Evolutionary conservation across 2,888 invertebrate species (phyloP).

Genomic region (Lithosia quadra): DNA sequence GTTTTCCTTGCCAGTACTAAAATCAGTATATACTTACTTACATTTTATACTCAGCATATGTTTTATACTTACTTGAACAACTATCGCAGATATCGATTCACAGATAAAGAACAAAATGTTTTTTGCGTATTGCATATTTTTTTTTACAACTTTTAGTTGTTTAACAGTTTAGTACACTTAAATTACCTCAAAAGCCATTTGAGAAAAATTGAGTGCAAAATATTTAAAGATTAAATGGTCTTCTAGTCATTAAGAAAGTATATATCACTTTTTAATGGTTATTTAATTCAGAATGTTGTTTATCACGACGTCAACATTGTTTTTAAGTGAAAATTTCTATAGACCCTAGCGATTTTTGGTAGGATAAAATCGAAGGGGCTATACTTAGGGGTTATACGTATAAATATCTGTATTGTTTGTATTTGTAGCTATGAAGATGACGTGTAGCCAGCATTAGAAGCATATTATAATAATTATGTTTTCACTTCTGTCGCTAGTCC

Average conservation of each 20-base stretch:
- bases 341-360: neutral
- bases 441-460: no score
- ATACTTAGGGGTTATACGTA: no score
- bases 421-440: no score
- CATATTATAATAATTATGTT: no score
- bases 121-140: neutral
- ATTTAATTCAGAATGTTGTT: neutral
- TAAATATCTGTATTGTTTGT: no score
- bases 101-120: neutral
- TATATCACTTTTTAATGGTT: neutral
- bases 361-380: neutral
- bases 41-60: neutral
- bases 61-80: neutral
- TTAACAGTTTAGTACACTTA: neutral
- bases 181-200: conserved; percentile 22
- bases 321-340: neutral
- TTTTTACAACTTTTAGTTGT: no score
- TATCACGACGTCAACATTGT: neutral
- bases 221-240: conserved; percentile 15
- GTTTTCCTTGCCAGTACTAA: conserved; percentile 1
- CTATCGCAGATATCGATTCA: neutral
- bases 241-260: conserved; percentile 21
- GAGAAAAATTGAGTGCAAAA: conserved; percentile 19
- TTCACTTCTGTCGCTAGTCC: no score
- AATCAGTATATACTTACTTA: neutral